A percentile compares a stretch with the other conserved stretches of the same genome.
These are phyloP conservation scores for Eilema depressum DNA, from an alignment of 2,888 invertebrate genomes.

Conservation along the genomic window DNA sequence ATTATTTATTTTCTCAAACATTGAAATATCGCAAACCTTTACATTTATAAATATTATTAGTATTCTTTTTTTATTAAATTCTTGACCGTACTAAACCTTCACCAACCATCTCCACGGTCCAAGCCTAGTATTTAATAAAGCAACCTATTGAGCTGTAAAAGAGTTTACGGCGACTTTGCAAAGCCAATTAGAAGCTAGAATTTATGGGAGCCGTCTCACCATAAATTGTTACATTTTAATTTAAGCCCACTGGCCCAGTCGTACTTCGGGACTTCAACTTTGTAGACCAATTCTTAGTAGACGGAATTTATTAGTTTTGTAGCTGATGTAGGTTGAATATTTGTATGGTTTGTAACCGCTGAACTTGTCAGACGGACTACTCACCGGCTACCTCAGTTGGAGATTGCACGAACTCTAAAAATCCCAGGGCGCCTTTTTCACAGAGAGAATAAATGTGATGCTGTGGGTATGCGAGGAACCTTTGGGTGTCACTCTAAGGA, in stretches of 20 bases:
- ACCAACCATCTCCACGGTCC: conserved; percentile 26
- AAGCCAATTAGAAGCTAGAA: conserved; percentile 81
- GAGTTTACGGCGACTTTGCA: conserved; percentile 78
- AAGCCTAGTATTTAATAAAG: conserved; percentile 71
- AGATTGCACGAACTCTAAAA: too few relatives aligned
- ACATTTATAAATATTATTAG: too few relatives aligned
- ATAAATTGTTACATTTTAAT: conserved; percentile 85
- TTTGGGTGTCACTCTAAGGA: too few relatives aligned
- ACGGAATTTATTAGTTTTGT: conserved; percentile 41
- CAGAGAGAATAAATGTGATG: too few relatives aligned
- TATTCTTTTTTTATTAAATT: neutral
- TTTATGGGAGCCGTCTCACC: conserved; percentile 75
- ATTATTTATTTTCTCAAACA: too few relatives aligned
- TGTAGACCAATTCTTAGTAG: conserved; percentile 48
- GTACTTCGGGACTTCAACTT: conserved; percentile 46
- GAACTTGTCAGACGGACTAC: too few relatives aligned
- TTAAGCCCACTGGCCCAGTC: conserved; percentile 72
- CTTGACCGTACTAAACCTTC: neutral
- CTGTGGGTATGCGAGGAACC: too few relatives aligned
- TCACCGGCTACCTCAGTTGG: too few relatives aligned
- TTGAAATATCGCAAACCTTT: too few relatives aligned
- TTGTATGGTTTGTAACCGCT: neutral
- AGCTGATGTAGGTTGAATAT: conserved; percentile 27
- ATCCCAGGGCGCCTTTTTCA: too few relatives aligned
- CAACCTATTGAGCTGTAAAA: conserved; percentile 78